Conservation (phyloP, 2,113 vertebrate species). For the Maccullochella peelii region DNA sequence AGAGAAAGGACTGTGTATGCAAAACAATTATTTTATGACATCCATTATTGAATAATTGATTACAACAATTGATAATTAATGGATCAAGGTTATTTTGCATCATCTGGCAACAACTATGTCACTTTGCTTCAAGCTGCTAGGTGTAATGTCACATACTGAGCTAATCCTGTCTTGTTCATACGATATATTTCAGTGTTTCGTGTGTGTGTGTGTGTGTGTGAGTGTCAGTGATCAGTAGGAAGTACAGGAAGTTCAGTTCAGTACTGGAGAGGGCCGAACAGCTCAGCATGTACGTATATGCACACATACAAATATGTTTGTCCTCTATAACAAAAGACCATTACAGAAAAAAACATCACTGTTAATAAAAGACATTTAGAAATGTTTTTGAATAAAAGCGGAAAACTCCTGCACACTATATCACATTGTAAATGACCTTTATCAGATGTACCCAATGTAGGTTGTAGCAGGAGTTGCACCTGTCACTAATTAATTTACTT, state of each 20-base stretch:
- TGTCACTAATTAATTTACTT: background rate
- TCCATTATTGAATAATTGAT: conserved; percentile 6
- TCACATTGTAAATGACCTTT: background rate
- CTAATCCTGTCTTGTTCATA: background rate
- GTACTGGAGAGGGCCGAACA: background rate
- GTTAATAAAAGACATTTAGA: background rate
- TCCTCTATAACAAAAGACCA: background rate
- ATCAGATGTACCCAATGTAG: background rate
- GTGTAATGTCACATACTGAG: background rate
- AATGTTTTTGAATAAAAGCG: background rate
- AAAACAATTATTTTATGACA: background rate
- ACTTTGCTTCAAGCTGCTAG: background rate
- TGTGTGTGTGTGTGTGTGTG: background rate
- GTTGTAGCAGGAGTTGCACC: background rate
- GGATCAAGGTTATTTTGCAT: background rate
- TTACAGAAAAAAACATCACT: background rate
- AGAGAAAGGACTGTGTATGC: background rate
- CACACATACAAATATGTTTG: background rate
- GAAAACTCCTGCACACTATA: background rate
- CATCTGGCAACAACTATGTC: background rate
- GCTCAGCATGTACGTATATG: background rate
- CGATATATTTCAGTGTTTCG: background rate
- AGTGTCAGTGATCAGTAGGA: background rate
- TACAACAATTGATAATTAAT: conserved; percentile 6
- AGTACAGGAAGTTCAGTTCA: background rate